Conservation (phyloP, 2,113 vertebrate genomes). For the Nothobranchius kuhntae region DNA sequence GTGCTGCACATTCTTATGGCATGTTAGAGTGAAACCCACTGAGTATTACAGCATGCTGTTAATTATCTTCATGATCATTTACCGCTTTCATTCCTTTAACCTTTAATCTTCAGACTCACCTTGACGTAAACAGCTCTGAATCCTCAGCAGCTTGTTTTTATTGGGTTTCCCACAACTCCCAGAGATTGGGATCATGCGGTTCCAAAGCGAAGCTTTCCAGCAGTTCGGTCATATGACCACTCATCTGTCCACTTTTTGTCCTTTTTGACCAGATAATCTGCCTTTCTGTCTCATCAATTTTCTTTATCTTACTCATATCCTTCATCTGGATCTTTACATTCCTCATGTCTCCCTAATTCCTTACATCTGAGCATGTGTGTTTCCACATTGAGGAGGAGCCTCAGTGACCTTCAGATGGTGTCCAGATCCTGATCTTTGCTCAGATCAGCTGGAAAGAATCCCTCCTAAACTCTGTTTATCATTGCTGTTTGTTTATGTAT, state of each 20-base stretch:
- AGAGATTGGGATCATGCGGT: constrained; percentile 39
- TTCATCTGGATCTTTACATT: constrained; percentile 30
- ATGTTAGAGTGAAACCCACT: constrained; percentile 41
- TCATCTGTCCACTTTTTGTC: constrained; percentile 25
- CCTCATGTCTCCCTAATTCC: constrained; percentile 7
- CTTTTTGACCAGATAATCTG: constrained; percentile 44
- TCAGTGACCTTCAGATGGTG: too few relatives aligned
- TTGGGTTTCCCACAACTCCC: constrained; percentile 28
- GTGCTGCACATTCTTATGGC: constrained; percentile 57
- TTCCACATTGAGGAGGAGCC: too few relatives aligned
- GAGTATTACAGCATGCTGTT: constrained; percentile 13
- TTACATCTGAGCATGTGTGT: constrained; percentile 7
- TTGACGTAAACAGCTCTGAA: background rate
- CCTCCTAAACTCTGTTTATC: too few relatives aligned
- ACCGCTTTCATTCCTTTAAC: constrained; percentile 24
- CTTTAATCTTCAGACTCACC: constrained; percentile 20
- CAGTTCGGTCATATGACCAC: constrained; percentile 49
- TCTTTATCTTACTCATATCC: constrained; percentile 53
- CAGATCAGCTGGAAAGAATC: too few relatives aligned
- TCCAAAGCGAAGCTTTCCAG: constrained; percentile 52
- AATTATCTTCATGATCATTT: constrained; percentile 3
- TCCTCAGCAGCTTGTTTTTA: background rate
- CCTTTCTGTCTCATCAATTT: constrained; percentile 43
- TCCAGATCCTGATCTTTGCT: too few relatives aligned
- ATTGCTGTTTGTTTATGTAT: too few relatives aligned